These are phyloP conservation scores for Apteryx mantelli DNA, from an alignment of 2,113 vertebrate genomes.

Conservation along the genomic window DNA sequence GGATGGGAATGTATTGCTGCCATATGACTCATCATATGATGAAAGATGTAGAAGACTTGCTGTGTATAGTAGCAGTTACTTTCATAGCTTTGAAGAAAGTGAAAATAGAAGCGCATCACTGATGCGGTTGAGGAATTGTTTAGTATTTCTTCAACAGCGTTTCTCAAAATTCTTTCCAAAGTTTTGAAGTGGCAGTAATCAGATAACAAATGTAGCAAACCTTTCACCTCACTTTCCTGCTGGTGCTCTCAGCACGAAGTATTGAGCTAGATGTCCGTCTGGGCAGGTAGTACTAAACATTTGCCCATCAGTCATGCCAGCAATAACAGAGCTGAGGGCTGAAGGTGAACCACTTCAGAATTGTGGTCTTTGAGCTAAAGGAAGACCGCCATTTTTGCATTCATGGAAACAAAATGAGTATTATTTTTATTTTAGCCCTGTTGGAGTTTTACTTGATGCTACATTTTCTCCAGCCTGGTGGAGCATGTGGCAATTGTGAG, in stretches of 20 bases:
- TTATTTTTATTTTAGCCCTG: neutral
- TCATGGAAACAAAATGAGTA: neutral
- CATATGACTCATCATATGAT: no score
- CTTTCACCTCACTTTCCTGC: neutral
- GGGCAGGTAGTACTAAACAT: neutral
- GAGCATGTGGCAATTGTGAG: neutral
- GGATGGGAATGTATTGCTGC: neutral
- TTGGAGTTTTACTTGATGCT: neutral
- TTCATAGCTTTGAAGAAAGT: neutral
- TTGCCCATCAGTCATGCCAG: neutral
- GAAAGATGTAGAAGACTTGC: no score
- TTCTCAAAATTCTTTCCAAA: neutral
- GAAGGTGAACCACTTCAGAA: neutral
- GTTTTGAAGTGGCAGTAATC: neutral
- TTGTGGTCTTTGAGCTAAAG: neutral
- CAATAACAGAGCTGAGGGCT: neutral
- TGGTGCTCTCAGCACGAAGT: neutral
- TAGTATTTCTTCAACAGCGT: neutral
- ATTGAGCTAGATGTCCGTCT: neutral
- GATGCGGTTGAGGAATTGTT: neutral
- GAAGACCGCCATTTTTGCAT: neutral
- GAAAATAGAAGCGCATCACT: neutral
- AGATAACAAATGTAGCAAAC: neutral
- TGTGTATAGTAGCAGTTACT: neutral
- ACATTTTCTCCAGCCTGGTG: neutral